Base-by-base conservation (phyloP, 1,140 invertebrate genomes). In the Ericerus pela region DNA sequence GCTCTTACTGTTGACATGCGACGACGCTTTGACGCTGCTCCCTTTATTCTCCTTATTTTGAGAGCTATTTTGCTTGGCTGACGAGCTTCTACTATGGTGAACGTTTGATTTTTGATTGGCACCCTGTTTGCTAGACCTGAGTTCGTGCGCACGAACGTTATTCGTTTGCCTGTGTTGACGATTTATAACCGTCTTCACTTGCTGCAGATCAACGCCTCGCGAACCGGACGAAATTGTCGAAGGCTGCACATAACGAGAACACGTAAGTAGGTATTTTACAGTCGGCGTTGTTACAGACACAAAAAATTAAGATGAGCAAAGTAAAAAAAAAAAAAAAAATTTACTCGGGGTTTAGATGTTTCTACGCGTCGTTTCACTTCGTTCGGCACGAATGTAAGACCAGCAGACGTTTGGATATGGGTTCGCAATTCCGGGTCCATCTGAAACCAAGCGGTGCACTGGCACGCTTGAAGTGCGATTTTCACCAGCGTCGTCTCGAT, bases 321-420 rank as follows among this genome's bases (percentile, higher is more conserved):
- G n/a, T n/a, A n/a, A n/a, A n/a, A n/a, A n/a, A n/a, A n/a, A n/a
- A n/a, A n/a, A n/a, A n/a, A n/a, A n/a, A n/a, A n/a, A 20, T 24
- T 47, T 22, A 47, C 41, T 47, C 26, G 22, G 4, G 41, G 41
- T 16, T 47, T 47, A 22, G 26, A 47, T 24, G 41, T 24, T 10
- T 24, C 26, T 24, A 47, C 41, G 2, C 41, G 10, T 47, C 41
- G 10, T 47, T 47, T 47, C 10, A 47, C 26, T 47, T 47, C 41
- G 12, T 4, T 24, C 3, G 41, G 41, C 14, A 47, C 41, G 20
- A 47, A 47, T 3, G 41, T 47, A 18, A 47, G 14, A 4, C 41
- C 41, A 4, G 41, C 41, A 10, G 41, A 47, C 20, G 41, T 24
- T 24, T 47, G 41, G 41, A 47, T 47, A 47, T 47, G 41, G 41